phyloP scores from a whole-genome alignment of 1,140 invertebrate genomes.

The Patella vulgata region DNA sequence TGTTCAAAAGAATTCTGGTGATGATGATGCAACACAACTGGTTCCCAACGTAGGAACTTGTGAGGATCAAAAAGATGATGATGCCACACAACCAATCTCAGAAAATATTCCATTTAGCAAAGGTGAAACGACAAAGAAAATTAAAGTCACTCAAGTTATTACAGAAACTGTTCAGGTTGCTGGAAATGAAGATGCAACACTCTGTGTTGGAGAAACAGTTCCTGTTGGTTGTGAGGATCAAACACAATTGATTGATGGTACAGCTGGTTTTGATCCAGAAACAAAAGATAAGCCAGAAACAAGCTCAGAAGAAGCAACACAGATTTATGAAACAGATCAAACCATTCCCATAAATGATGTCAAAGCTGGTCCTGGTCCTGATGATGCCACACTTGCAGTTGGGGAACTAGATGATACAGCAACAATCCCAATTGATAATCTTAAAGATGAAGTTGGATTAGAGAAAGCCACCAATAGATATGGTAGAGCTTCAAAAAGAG shows the following conservation, averaged over 20 bases:
- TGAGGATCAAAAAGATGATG: background rate
- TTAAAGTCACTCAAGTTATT: background rate
- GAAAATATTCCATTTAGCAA: background rate
- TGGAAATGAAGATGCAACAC: background rate
- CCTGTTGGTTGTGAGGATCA: slow-evolving; percentile 4
- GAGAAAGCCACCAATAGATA: no score
- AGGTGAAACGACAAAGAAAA: slow-evolving; percentile 7
- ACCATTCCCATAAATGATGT: background rate
- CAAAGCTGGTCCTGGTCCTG: slow-evolving; percentile 9
- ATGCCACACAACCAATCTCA: background rate
- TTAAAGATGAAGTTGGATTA: no score
- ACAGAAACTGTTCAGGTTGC: slow-evolving; percentile 3
- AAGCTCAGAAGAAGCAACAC: no score
- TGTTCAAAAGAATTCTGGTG: background rate
- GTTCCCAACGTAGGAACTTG: slow-evolving; percentile 11
- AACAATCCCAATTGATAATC: slow-evolving; percentile 10
- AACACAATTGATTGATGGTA: background rate
- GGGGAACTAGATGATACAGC: slow-evolving; percentile 5
- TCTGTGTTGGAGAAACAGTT: slow-evolving; percentile 2
- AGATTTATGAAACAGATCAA: no score
- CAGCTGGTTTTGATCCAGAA: no score
- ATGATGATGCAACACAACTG: slow-evolving; percentile 31
- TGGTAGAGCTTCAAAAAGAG: no score
- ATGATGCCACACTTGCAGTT: slow-evolving; percentile 11
- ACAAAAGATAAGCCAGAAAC: no score